Evolutionary conservation across 1,140 invertebrate species (phyloP).

Genomic region (Drosophila prosaltans): DNA sequence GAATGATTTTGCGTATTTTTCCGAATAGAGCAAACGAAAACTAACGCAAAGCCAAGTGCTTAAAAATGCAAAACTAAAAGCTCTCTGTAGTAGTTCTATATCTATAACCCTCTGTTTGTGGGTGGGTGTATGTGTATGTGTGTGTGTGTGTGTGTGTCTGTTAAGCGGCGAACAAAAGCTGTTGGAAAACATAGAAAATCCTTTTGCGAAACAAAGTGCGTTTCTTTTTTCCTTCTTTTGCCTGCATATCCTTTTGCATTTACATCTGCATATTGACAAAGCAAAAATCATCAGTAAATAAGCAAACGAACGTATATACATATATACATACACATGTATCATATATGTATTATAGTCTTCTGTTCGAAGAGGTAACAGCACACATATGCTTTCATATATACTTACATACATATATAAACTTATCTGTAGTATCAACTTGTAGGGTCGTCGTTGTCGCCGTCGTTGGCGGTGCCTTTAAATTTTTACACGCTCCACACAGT

Average conservation of each 20-base stretch:
- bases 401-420: background rate
- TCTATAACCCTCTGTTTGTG: too few species aligned
- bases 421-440: slow-evolving; percentile 2
- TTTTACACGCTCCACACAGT: slow-evolving; percentile 55
- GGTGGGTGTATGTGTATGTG: background rate
- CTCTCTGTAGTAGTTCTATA: slow-evolving; percentile 20
- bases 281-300: slow-evolving; percentile 56
- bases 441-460: slow-evolving; percentile 2
- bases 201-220: slow-evolving; percentile 72
- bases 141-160: slow-evolving; percentile 27
- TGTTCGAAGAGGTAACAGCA: too few species aligned
- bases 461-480: slow-evolving; percentile 38
- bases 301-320: slow-evolving; percentile 23
- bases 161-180: slow-evolving; percentile 75
- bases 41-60: slow-evolving; percentile 69
- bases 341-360: background rate
- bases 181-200: slow-evolving; percentile 76
- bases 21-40: slow-evolving; percentile 46
- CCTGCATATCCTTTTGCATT: slow-evolving; percentile 7
- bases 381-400: background rate
- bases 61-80: slow-evolving; percentile 77
- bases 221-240: background rate
- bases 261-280: slow-evolving; percentile 57
- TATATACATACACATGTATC: background rate
- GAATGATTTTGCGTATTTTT: slow-evolving; percentile 66